These are phyloP conservation scores for Pseudolycoriella hygida DNA, from an alignment of 2,888 invertebrate genomes.

Conservation along the genomic window DNA sequence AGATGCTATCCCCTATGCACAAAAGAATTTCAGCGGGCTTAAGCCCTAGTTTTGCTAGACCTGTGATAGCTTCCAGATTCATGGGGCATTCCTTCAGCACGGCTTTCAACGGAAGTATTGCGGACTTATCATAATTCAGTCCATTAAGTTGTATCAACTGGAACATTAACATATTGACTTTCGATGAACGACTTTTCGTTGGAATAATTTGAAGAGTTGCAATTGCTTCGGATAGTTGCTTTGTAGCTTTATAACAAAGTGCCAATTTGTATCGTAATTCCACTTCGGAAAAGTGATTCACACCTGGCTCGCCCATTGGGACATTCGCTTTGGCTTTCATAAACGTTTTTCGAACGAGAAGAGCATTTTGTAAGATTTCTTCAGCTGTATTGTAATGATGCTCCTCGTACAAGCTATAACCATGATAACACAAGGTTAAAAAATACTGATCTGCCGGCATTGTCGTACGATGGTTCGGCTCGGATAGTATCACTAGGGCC, in stretches of 20 bases:
- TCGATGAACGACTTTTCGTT: constrained; percentile 47
- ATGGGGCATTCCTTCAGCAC: constrained; percentile 57
- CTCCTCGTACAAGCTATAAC: constrained; percentile 46
- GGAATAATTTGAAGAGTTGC: constrained; percentile 25
- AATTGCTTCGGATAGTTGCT: constrained; percentile 40
- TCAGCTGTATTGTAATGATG: constrained; percentile 51
- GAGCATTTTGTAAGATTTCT: constrained; percentile 41
- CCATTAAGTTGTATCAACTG: constrained; percentile 51
- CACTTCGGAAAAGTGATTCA: constrained; percentile 31
- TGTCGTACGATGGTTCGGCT: constrained; percentile 38
- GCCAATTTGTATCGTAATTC: constrained; percentile 59
- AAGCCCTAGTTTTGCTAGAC: constrained; percentile 49
- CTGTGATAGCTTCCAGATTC: constrained; percentile 56
- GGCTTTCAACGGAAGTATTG: constrained; percentile 59
- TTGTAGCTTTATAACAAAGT: constrained; percentile 45
- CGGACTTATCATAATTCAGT: constrained; percentile 36
- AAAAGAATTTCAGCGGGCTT: constrained; percentile 59
- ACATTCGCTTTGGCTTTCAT: constrained; percentile 14
- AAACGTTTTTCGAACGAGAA: constrained; percentile 28
- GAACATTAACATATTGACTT: constrained; percentile 60
- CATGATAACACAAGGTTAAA: constrained; percentile 48
- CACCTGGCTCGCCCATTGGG: constrained; percentile 16
- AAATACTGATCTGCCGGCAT: constrained; percentile 40
- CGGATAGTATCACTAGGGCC: constrained; percentile 30
- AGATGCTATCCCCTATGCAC: constrained; percentile 30